Conservation (phyloP, 2,113 vertebrate species). For the human region DNA sequence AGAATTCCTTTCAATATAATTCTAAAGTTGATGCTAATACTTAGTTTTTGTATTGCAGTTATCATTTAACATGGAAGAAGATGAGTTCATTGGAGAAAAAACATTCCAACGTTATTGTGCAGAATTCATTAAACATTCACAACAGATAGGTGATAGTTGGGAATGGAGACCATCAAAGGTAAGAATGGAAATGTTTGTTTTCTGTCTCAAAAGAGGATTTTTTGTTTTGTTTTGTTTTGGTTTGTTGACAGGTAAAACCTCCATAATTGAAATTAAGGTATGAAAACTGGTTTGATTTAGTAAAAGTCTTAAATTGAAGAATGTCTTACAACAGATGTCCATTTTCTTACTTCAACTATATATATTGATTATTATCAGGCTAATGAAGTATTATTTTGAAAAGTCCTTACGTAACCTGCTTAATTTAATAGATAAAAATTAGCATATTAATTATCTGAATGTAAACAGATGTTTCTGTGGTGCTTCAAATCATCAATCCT, state of each 20-base stretch:
- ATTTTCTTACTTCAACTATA: conserved; percentile 51
- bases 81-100: conserved; percentile 86
- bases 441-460: conserved; percentile 60
- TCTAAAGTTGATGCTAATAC: conserved; percentile 64
- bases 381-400: conserved; percentile 65
- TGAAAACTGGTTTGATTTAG: conserved; percentile 54
- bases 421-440: conserved; percentile 65
- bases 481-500: background rate
- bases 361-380: conserved; percentile 41
- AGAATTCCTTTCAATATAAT: conserved; percentile 39
- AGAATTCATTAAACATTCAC: conserved; percentile 88
- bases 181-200: conserved; percentile 63
- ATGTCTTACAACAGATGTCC: conserved; percentile 62
- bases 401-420: conserved; percentile 57
- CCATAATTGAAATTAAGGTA: conserved; percentile 29
- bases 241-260: background rate
- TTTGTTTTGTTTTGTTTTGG: background rate
- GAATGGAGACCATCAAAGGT: conserved; percentile 91
- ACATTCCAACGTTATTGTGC: conserved; percentile 86
- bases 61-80: conserved; percentile 74
- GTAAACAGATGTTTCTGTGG: conserved; percentile 56
- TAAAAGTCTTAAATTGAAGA: conserved; percentile 41
- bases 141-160: conserved; percentile 91
- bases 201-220: background rate
- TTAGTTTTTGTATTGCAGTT: conserved; percentile 77